Base-by-base conservation (phyloP, 2,797 vertebrate genomes). In the Oophaga sylvatica region DNA sequence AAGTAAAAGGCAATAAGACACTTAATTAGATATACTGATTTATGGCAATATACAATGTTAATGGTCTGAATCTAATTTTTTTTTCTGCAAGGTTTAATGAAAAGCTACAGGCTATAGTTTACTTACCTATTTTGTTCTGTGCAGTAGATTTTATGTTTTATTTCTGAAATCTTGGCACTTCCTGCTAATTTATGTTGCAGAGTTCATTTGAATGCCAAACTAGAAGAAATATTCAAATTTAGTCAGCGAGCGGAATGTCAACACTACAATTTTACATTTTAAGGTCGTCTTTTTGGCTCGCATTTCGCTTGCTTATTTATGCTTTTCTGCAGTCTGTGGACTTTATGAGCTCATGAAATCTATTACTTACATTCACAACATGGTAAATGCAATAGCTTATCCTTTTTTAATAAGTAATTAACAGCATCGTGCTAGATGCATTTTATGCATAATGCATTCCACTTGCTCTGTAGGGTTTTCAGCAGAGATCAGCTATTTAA, bases 1-100 rank as follows among this genome's bases (percentile, higher is more conserved):
- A 85, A 82, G 83, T 89, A 70, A 89, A 83, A 85, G 68, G 67
- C 87, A 88, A 88, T 85, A 88, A 88, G 87, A 89, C 87, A 85
- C 68, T 85, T 89, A 89, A 81, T 81, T 81, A 85, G 83, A 76
- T 85, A 81, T 45, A 85, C 78, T 89, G 83, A 89, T 89, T 89
- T 89, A 89, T 80, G 62, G 35, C 88, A 89, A 73, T 89, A 79
- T 79, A 71, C 80, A 83, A 53, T 83, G 80, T 83, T 89, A 86
- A 89, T 83, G 73, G 84, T 71, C 80, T 89, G 75, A 79, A 86
- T 86, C 84, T 83, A 59, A 81, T 85, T 85, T 81, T 87, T 87
- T 80, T 89, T 85, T 62, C 48, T 81, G 84, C 82, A 86, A 82
- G 80, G 81, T 86, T 86, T 86, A 86, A 89, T 86, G 84, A 82